phyloP scores from a whole-genome alignment of 2,113 vertebrate species.

The Phyllostomus discolor region DNA sequence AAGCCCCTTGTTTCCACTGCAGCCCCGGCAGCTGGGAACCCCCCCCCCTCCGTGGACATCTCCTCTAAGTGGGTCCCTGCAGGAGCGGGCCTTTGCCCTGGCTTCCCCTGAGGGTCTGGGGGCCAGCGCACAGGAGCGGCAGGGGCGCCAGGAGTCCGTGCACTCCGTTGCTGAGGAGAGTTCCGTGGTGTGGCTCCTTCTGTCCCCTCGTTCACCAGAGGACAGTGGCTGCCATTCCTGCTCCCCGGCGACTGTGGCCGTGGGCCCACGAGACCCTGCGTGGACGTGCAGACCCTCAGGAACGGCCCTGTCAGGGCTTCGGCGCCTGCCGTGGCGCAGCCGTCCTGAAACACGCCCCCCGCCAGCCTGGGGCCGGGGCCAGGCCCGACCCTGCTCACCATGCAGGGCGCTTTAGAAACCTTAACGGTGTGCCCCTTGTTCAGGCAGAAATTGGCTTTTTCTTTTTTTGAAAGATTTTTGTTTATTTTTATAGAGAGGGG shows the following conservation, averaged over 20 bases:
- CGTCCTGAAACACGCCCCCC: too few species aligned
- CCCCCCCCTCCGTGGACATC: too few species aligned
- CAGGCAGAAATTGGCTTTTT: too few species aligned
- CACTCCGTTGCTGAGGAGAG: accelerated
- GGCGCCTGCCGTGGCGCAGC: too few species aligned
- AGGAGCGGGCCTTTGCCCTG: neutral
- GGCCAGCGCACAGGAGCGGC: accelerated
- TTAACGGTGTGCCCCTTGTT: too few species aligned
- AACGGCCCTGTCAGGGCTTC: too few species aligned
- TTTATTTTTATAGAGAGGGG: too few species aligned
- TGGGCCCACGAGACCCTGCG: neutral
- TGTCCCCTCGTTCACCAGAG: neutral
- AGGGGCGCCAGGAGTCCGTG: accelerated
- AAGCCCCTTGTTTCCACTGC: accelerated
- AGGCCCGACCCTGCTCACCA: too few species aligned
- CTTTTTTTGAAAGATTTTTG: too few species aligned
- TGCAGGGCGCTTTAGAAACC: too few species aligned
- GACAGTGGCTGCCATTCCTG: accelerated
- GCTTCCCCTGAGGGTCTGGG: neutral
- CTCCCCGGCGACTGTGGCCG: neutral
- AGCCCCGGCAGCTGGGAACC: neutral
- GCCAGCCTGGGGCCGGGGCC: accelerated
- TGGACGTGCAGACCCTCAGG: neutral
- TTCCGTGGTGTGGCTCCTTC: accelerated
- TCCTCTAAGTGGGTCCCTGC: accelerated